A percentile compares a stretch with the other conserved stretches of the same genome.
phyloP scores from a whole-genome alignment of 1,140 invertebrate genomes.

The Aphelenchoides fujianensis region DNA sequence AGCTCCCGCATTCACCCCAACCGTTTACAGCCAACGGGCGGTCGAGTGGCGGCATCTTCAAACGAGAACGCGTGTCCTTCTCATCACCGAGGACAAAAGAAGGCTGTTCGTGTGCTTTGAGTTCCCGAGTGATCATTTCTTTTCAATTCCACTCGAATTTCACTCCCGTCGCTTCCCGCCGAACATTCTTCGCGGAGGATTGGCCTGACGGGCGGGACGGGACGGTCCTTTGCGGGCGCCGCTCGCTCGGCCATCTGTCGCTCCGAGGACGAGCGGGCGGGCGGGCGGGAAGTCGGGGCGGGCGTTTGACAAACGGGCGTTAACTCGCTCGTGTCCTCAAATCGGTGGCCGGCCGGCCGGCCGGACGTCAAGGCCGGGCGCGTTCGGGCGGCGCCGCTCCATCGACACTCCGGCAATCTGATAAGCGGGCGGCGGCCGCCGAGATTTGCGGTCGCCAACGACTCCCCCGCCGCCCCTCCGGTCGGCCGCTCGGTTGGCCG shows the following conservation, averaged over 20 bases:
- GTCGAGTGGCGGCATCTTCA: no score
- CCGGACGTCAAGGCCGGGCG: not conserved
- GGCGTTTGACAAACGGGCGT: not conserved
- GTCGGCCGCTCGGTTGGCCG: not conserved
- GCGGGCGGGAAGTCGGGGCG: no score
- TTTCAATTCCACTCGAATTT: not conserved
- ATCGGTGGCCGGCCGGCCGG: not conserved
- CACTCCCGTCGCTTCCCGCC: not conserved
- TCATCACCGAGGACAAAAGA: no score
- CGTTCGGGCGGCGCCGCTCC: not conserved
- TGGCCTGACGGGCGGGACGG: no score
- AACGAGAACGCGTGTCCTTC: not conserved
- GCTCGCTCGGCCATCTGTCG: constrained; percentile 1
- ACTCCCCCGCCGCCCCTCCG: not conserved
- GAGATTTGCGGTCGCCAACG: constrained; percentile 1
- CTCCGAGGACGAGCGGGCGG: no score
- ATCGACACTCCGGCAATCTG: not conserved
- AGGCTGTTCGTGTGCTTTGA: no score
- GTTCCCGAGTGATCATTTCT: no score
- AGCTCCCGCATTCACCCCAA: no score
- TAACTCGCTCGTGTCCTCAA: not conserved
- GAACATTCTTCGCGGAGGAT: no score
- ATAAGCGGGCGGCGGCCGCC: not conserved
- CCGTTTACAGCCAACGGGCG: no score
- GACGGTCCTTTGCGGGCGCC: no score